Percentiles rank a stretch among this genome's conserved stretches.
phyloP scores from a whole-genome alignment of 1,140 invertebrate genomes.

The Gryon sp. region DNA sequence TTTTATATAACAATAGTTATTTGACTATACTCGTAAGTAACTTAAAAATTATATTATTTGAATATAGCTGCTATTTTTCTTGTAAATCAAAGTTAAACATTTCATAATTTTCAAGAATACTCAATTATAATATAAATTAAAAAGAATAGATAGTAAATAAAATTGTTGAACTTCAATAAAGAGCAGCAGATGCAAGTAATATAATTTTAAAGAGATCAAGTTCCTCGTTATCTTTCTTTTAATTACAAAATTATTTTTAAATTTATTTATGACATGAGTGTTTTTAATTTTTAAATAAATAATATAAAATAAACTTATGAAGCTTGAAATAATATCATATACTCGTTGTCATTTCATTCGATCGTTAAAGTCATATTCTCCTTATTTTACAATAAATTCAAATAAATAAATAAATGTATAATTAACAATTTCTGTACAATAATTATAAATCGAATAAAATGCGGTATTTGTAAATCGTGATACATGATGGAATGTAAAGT shows the following conservation, averaged over 20 bases:
- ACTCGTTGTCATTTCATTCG: conserved; percentile 54
- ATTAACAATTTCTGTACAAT: conserved; percentile 60
- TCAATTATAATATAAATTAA: too few species aligned
- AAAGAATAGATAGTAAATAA: neutral
- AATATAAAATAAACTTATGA: conserved; percentile 41
- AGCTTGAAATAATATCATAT: conserved; percentile 37
- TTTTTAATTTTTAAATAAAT: conserved; percentile 37
- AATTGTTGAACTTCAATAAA: neutral
- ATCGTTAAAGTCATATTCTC: conserved; percentile 19
- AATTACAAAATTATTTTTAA: neutral
- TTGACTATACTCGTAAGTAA: neutral
- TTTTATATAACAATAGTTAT: neutral
- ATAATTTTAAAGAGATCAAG: conserved; percentile 38
- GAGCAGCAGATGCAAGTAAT: neutral
- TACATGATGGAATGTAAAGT: conserved; percentile 59
- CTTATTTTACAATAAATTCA: conserved; percentile 37
- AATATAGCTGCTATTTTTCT: too few species aligned
- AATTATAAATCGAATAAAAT: conserved; percentile 58
- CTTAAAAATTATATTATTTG: too few species aligned
- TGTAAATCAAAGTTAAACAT: too few species aligned
- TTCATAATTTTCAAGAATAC: too few species aligned
- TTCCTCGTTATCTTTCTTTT: conserved; percentile 13
- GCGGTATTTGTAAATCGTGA: conserved; percentile 25
- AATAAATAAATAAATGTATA: conserved; percentile 60
- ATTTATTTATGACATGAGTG: conserved; percentile 3